Evolutionary conservation across 2,888 invertebrate genomes (phyloP), one percentile per base, ranked within the genome.

Genomic region (Andrena bucephala): DNA sequence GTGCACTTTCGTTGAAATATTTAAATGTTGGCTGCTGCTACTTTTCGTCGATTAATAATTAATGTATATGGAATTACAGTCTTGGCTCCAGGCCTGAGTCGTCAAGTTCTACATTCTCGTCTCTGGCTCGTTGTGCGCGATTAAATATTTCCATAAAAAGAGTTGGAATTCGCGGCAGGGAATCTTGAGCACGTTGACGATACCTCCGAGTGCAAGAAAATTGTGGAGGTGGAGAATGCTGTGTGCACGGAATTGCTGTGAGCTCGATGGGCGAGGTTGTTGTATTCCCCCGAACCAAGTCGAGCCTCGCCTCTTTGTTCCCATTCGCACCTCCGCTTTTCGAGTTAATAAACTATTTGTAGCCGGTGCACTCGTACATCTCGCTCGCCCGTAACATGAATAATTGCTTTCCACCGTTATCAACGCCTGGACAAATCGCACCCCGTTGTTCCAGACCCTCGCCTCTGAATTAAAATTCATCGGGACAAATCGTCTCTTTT

Each of bases 281-380:
- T 54, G 24, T 59, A 27, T 52, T 71, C 36, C 16, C 16, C 33
- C 1, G 16, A 52, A 52, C n/a, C 42, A 16, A 48, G 16, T 33
- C 36, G 1, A 50, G 36, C n/a, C 57, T 16, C 6, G 20, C 10
- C 48, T 31, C 70, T 70, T 59, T 77, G 66, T 63, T 50, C 73
- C 62, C 33, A 52, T 73, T 81, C 63, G 69, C 63, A 33, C 70
- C 67, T 54, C 57, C n/a, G 13, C 4, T 67, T 42, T 48, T 52
- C 68, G 27, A 48, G 48, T 78, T 78, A 74, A 82, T 78, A 71
- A 82, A 82, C 74, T 48, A 74, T 78, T 78, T 74, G 73, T 57
- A 52, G 29, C 33, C 42, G 24, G 31, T 20, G 67, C 20, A 50
- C 62, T 57, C 42, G 31, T 57, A 36, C 59, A 27, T 73, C 66